A percentile compares a stretch with the other conserved stretches of the same genome.
Conservation (phyloP, 2,113 vertebrate genomes). For the Oreamnos americanus region DNA sequence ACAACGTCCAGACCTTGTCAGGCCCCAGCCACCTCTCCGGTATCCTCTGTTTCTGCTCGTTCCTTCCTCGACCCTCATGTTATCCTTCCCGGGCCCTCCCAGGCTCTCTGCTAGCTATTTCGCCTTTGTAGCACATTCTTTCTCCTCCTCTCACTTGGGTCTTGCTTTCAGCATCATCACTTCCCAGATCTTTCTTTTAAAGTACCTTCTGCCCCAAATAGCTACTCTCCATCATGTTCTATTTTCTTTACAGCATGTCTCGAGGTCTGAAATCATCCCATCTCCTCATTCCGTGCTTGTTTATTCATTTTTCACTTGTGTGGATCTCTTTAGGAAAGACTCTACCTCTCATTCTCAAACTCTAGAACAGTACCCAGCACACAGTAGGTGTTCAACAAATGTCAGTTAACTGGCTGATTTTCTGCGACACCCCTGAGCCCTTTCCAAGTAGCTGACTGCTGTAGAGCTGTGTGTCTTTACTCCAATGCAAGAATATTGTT, state of each 20-base stretch:
- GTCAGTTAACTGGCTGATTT: neutral
- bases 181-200: neutral
- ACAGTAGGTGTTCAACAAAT: neutral
- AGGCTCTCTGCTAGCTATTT: neutral
- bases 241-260: no score
- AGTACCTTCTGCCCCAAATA: neutral
- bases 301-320: neutral
- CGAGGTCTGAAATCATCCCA: neutral
- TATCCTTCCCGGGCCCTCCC: neutral
- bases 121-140: neutral
- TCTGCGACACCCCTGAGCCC: neutral
- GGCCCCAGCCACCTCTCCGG: neutral
- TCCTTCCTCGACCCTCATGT: fast-evolving
- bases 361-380: neutral
- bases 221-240: neutral
- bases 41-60: neutral
- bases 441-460: neutral
- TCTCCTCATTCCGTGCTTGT: neutral
- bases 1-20: fast-evolving
- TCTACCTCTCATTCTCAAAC: neutral
- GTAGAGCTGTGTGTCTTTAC: neutral
- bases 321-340: neutral
- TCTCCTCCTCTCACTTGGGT: neutral
- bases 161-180: neutral
- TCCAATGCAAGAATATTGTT: neutral